A percentile compares a stretch with the other conserved stretches of the same genome.
These are phyloP conservation scores for Sarcophaga rosellei DNA, from an alignment of 2,888 invertebrate genomes.

Conservation along the genomic window DNA sequence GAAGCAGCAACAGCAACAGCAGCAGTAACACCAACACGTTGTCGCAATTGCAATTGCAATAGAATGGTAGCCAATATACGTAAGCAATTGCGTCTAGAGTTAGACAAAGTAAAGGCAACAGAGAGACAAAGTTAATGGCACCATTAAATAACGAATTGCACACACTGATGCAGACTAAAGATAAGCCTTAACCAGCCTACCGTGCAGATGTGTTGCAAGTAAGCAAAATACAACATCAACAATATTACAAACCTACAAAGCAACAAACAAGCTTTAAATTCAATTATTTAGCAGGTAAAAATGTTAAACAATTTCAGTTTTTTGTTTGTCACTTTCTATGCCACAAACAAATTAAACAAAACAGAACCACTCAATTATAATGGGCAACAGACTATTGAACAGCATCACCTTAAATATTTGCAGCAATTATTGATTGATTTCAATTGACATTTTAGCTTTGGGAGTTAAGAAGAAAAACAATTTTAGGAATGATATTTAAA, in stretches of 20 bases:
- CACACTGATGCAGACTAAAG: conserved; percentile 64
- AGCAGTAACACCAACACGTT: conserved; percentile 24
- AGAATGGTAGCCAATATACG: background rate
- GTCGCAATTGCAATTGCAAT: background rate
- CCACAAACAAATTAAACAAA: conserved; percentile 44
- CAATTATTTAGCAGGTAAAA: conserved; percentile 64
- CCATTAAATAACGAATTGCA: conserved; percentile 61
- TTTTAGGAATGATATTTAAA: conserved; percentile 3
- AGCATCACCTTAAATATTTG: too few species aligned
- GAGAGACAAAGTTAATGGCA: conserved; percentile 55
- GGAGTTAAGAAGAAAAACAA: background rate
- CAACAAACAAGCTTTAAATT: conserved; percentile 44
- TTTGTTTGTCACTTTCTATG: conserved; percentile 13
- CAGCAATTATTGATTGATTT: too few species aligned
- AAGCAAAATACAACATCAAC: background rate
- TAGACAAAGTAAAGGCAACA: conserved; percentile 13
- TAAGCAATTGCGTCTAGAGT: conserved; percentile 46
- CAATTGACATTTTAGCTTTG: background rate
- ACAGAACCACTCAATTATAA: conserved; percentile 52
- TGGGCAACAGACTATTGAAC: background rate
- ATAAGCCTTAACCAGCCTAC: conserved; percentile 40
- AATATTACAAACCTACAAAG: background rate
- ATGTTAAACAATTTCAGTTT: conserved; percentile 52
- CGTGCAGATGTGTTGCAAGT: background rate
- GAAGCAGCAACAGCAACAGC: background rate